phyloP scores from a whole-genome alignment of 2,797 vertebrate species.

The Mormyrus hasselquistii region DNA sequence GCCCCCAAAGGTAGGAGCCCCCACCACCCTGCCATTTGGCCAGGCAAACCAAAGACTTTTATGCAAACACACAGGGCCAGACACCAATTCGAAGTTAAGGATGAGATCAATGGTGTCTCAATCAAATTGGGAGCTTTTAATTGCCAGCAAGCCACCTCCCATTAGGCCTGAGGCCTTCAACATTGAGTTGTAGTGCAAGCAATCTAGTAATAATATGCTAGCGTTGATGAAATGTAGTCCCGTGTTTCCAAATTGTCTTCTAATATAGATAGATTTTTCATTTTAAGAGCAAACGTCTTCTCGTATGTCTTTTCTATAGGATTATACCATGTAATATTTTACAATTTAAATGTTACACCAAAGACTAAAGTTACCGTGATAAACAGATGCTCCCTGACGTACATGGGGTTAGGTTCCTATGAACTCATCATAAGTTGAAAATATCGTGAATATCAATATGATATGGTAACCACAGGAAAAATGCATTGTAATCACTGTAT shows the following conservation, averaged over 20 bases:
- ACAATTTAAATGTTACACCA: not conserved
- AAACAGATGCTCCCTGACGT: not conserved
- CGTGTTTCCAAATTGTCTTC: not conserved
- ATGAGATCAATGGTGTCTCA: not conserved
- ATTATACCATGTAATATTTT: not conserved
- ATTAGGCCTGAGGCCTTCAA: not conserved
- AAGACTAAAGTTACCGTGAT: not conserved
- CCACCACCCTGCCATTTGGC: not conserved
- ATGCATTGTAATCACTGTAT: not conserved
- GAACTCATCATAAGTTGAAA: not conserved
- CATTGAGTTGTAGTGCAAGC: not conserved
- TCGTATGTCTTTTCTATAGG: not conserved
- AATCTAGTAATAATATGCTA: not conserved
- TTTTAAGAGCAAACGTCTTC: not conserved
- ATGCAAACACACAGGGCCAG: not conserved
- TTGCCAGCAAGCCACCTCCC: not conserved
- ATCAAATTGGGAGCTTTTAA: not conserved
- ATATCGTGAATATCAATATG: not conserved
- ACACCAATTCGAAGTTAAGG: not conserved
- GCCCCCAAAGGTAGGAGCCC: constrained; percentile 72
- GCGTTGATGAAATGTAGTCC: not conserved
- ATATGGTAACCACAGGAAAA: not conserved
- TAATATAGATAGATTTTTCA: not conserved
- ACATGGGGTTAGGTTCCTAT: not conserved
- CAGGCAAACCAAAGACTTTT: not conserved